Base-by-base conservation (phyloP, 1,140 invertebrate genomes). In the Micrasema longulum region DNA sequence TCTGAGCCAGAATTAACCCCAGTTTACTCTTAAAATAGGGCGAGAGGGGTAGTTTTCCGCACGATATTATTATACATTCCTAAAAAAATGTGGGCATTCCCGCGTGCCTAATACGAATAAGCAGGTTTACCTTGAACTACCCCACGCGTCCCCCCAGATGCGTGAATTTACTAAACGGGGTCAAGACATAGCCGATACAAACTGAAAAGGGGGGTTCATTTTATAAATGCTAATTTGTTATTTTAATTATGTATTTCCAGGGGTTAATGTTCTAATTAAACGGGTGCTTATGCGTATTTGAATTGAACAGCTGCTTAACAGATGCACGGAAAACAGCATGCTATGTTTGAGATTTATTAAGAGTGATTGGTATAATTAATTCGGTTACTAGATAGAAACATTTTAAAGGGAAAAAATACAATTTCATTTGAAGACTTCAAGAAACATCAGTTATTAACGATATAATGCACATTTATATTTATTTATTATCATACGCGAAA, bases 141-240 rank as follows among this genome's bases (percentile, higher is more conserved):
- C 31, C 38, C 1, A 18, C 36, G 16, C 36, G 16, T 26, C 12
- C 11, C 26, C 12, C 12, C 31, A 16, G n/a, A 36, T 18, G 20
- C 48, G 18, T 5, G 47, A 36, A 48, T 66, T 66, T 31, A 7
- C 31, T 26, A 22, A 66, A 50, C 48, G 16, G 63, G 63, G 63
- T 66, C 63, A 66, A 66, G 63, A 35, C 47, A 43, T 10, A 16
- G 60, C 22, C 57, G 20, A 22, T 26, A 16, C 10, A 20, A 48
- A 10, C 14, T 14, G 22, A 14, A 22, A 0, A 35, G 38, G 41
- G 36, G 38, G 43, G 43, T 64, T 52, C 47, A 66, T 66, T 52
- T 66, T 45, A 66, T 36, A 50, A 50, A 66, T 66, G 63, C 47
- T 50, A 66, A 66, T 66, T 31, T 18, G 36, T 36, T 12, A 11